Conservation (phyloP, 2,888 invertebrate species). For the Ommatoiulus sabulosus region DNA sequence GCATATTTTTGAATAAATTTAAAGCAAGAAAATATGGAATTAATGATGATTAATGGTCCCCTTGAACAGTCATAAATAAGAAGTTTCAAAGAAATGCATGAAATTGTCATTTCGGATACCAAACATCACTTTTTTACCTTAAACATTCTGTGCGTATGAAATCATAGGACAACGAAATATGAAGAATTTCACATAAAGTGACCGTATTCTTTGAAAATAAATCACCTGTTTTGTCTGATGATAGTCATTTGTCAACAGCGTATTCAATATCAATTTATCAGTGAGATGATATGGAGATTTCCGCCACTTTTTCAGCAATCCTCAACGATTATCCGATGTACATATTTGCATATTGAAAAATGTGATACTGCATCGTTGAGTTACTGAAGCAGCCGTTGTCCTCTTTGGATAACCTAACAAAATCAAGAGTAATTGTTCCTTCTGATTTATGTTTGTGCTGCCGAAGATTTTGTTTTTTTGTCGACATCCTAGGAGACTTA, state of each 20-base stretch:
- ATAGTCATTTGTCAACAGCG: background rate
- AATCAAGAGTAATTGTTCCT: conserved; percentile 43
- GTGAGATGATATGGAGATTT: background rate
- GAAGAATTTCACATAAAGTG: background rate
- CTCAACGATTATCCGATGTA: too few species aligned
- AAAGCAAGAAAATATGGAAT: too few species aligned
- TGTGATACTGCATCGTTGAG: background rate
- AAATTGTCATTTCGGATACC: too few species aligned
- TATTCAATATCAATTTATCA: background rate
- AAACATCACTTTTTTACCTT: too few species aligned
- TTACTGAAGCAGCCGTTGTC: conserved; percentile 15
- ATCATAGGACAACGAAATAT: background rate
- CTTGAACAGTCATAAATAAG: too few species aligned
- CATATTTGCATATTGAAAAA: background rate
- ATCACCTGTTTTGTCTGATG: background rate
- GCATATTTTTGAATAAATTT: too few species aligned
- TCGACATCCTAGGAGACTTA: conserved; percentile 14
- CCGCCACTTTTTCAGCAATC: background rate
- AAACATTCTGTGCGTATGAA: too few species aligned
- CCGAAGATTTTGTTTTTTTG: conserved; percentile 16
- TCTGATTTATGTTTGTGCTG: conserved; percentile 37
- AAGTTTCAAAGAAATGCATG: too few species aligned
- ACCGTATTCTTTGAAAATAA: background rate
- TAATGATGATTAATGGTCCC: too few species aligned
- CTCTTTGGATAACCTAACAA: conserved; percentile 2